Evolutionary conservation across 2,888 invertebrate genomes (phyloP), one percentile per base, ranked within the genome.

Genomic region (Lycaena phlaeas): DNA sequence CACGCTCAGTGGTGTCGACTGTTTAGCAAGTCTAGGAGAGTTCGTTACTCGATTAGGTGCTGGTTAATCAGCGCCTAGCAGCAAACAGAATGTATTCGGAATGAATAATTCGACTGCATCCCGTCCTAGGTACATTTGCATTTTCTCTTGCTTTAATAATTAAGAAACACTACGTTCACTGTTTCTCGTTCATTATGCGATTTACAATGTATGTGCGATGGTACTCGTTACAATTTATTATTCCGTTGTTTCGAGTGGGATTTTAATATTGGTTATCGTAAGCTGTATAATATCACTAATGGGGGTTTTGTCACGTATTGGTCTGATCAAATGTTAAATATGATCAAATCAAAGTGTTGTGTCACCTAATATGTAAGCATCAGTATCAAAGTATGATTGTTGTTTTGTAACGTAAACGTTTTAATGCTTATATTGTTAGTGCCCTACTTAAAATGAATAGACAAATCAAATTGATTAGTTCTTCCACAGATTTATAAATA

Each of bases 41-140:
- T 79, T 79, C 75, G 75, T 81, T 78, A 81, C 76, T 78, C 72
- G 77, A 79, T 81, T 60, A 64, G 64, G 66, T 64, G 64, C 73
- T 77, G 77, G 77, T 78, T 79, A 78, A 77, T 75, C 56, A 64
- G 58, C 59, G 55, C 59, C 70, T 78, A 59, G 63, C 53, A 49
- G 62, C 72, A 73, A 76, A 75, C 72, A 73, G 62, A 59, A 64
- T 67, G 66, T 67, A 73, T 63, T 66, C 57, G 46, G 44, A 51
- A 49, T 52, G 51, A 55, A 52, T 54, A 54, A 55, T 54, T 50
- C 43, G 18, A 44, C 36, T 50, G 51, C 49, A 51, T 51, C 49
- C 44, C 45, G 44, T 37, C 48, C n/a, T n/a, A n/a, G 40, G 44
- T 39, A 40, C 51, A 49, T 50, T 79, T 77, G 71, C 75, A 76